Percentiles rank a stretch among this genome's conserved stretches.
phyloP scores from a whole-genome alignment of 2,113 vertebrate genomes.

The Butastur rufipennis region DNA sequence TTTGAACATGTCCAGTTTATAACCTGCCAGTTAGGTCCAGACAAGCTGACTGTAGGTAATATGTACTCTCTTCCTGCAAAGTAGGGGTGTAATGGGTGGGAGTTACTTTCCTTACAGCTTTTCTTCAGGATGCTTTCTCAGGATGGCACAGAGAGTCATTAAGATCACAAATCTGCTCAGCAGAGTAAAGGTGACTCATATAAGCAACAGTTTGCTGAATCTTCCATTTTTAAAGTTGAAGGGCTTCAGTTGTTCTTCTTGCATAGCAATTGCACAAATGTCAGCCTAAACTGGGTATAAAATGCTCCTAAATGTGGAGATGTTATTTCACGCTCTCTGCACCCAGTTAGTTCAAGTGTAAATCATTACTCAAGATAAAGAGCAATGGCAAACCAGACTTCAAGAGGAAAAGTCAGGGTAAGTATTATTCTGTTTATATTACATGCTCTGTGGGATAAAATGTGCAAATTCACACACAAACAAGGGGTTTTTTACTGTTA shows the following conservation, averaged over 20 bases:
- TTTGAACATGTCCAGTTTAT: background rate
- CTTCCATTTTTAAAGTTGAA: constrained; percentile 19
- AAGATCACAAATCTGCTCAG: background rate
- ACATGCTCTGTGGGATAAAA: background rate
- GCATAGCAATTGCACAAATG: background rate
- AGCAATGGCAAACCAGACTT: background rate
- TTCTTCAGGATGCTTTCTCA: background rate
- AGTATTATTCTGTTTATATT: background rate
- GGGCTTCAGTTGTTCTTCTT: background rate
- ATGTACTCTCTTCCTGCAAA: background rate
- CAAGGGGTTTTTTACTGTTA: background rate
- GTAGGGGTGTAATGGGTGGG: background rate
- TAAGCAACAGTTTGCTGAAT: constrained; percentile 9
- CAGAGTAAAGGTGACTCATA: background rate
- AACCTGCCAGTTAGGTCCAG: background rate
- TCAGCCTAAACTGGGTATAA: background rate
- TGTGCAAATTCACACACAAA: background rate
- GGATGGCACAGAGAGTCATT: background rate
- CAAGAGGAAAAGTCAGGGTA: background rate
- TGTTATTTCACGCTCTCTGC: background rate
- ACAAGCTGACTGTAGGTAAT: background rate
- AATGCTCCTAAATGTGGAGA: background rate
- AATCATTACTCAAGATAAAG: background rate
- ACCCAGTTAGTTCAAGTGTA: background rate
- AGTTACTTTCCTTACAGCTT: background rate